Evolutionary conservation across 1,140 invertebrate genomes (phyloP).

Genomic region (Calliphora vicina): DNA sequence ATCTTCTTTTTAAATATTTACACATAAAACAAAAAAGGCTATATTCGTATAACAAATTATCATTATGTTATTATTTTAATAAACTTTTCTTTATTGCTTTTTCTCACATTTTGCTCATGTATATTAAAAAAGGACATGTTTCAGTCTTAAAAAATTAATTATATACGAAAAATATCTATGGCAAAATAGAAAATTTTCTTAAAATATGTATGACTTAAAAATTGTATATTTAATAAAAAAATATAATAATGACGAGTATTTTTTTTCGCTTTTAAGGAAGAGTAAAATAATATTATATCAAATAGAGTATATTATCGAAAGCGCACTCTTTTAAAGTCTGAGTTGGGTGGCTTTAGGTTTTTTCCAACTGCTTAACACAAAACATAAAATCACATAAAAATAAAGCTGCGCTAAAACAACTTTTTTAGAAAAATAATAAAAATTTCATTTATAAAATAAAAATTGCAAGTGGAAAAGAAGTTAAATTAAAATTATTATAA

Average conservation of each 20-base stretch:
- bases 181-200: conserved; percentile 38
- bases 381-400: neutral
- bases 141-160: conserved; percentile 41
- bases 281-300: neutral
- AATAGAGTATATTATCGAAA: neutral
- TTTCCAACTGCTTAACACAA: neutral
- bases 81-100: neutral
- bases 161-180: conserved; percentile 35
- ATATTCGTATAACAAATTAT: neutral
- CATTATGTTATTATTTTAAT: neutral
- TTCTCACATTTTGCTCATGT: neutral
- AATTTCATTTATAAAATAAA: conserved; percentile 21
- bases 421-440: neutral
- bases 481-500: neutral
- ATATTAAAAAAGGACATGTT: conserved; percentile 38
- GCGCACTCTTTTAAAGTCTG: neutral
- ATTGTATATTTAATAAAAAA: conserved; percentile 33
- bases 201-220: conserved; percentile 22
- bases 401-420: conserved; percentile 9
- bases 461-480: conserved; percentile 1
- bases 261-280: neutral
- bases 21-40: conserved; percentile 6
- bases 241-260: conserved; percentile 14
- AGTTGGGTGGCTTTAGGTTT: neutral
- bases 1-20: neutral